phyloP scores from a whole-genome alignment of 2,888 invertebrate species.

The Melinopterus prodromus region DNA sequence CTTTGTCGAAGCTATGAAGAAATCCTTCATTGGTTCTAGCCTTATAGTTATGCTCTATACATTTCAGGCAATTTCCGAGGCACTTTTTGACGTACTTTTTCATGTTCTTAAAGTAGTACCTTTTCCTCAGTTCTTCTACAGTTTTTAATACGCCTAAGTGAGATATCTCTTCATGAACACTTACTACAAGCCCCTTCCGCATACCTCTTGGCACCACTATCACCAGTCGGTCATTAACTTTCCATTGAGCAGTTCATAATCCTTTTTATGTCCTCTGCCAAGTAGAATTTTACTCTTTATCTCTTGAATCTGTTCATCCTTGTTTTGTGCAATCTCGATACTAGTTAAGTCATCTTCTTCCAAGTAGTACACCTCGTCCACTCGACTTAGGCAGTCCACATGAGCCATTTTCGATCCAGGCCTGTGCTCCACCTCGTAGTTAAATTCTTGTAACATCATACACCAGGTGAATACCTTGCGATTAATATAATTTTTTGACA shows the following conservation, averaged over 20 bases:
- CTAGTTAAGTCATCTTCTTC: slow-evolving; percentile 6
- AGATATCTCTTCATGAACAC: too few species aligned
- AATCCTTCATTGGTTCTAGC: slow-evolving; percentile 46
- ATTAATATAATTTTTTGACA: slow-evolving; percentile 29
- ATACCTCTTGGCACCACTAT: too few species aligned
- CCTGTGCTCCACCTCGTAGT: slow-evolving; percentile 42
- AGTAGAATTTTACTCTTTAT: slow-evolving; percentile 20
- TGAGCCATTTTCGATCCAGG: slow-evolving; percentile 41
- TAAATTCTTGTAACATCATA: slow-evolving; percentile 44
- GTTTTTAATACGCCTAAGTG: too few species aligned
- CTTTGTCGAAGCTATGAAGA: slow-evolving; percentile 47
- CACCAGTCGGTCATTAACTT: slow-evolving; percentile 29
- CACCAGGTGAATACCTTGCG: slow-evolving; percentile 47
- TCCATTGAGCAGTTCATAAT: slow-evolving; percentile 25
- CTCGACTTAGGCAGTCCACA: slow-evolving; percentile 20
- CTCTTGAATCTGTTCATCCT: slow-evolving; percentile 13
- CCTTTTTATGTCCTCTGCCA: not conserved
- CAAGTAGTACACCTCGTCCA: not conserved
- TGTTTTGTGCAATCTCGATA: slow-evolving; percentile 21
- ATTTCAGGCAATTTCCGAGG: too few species aligned
- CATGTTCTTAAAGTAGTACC: too few species aligned
- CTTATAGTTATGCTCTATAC: slow-evolving; percentile 42
- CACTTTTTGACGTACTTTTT: slow-evolving; percentile 46
- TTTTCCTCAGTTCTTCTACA: too few species aligned
- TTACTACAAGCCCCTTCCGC: too few species aligned